A percentile compares a stretch with the other conserved stretches of the same genome.
Conservation (phyloP, 1,140 invertebrate species). For the Ooceraea biroi region DNA sequence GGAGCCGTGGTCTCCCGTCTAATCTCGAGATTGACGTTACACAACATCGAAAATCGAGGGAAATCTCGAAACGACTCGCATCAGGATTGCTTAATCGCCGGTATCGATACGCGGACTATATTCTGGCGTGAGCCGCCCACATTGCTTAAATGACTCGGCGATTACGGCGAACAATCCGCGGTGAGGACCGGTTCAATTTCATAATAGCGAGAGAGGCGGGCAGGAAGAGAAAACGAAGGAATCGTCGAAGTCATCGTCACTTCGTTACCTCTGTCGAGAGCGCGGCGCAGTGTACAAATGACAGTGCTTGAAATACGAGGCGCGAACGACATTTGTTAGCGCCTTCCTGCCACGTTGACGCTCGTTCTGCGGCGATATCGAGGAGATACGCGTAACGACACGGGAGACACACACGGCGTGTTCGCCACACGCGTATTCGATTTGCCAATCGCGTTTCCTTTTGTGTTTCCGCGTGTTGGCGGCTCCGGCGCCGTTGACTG, state of each 20-base stretch:
- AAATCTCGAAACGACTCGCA: neutral
- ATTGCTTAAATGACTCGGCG: constrained; percentile 33
- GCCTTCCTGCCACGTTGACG: constrained; percentile 48
- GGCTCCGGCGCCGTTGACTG: neutral
- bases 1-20: too few species aligned
- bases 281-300: constrained; percentile 41
- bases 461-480: constrained; percentile 26
- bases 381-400: constrained; percentile 44
- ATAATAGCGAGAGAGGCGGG: constrained; percentile 46
- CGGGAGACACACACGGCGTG: neutral
- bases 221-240: constrained; percentile 46
- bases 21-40: neutral
- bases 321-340: constrained; percentile 68
- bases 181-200: constrained; percentile 53
- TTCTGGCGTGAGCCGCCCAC: neutral
- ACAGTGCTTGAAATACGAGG: constrained; percentile 66
- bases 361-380: constrained; percentile 56
- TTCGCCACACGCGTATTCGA: too few species aligned
- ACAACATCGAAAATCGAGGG: neutral
- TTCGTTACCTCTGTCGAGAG: constrained; percentile 56
- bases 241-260: constrained; percentile 60
- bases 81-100: neutral
- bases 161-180: constrained; percentile 35
- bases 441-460: constrained; percentile 47
- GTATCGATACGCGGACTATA: neutral